A percentile compares a stretch with the other conserved stretches of the same genome.
Conservation (phyloP, 2,888 invertebrate genomes). For the Tipula confusa region DNA sequence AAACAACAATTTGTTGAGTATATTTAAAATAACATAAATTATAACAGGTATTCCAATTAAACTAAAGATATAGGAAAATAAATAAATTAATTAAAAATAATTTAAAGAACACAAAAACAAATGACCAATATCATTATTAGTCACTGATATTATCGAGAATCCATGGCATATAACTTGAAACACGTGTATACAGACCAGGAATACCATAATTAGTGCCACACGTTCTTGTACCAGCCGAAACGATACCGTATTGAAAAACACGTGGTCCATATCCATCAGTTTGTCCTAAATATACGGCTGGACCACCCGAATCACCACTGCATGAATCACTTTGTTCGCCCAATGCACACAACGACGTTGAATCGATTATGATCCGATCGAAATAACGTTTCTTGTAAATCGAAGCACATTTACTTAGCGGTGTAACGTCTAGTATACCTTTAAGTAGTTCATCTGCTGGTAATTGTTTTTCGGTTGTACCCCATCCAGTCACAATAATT, state of each 20-base stretch:
- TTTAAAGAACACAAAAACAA: not conserved
- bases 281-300: not conserved
- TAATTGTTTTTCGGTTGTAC: slow-evolving; percentile 50
- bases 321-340: not conserved
- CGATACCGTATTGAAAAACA: slow-evolving; percentile 29
- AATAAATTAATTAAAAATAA: not conserved
- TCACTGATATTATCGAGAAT: slow-evolving; percentile 29
- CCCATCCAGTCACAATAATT: slow-evolving; percentile 57
- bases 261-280: not conserved
- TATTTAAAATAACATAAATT: not conserved
- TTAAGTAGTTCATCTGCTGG: not conserved
- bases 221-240: not conserved
- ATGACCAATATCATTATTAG: no score
- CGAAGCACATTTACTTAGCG: not conserved
- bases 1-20: not conserved
- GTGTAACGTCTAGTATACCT: not conserved
- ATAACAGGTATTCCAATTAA: not conserved
- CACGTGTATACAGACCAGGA: slow-evolving; percentile 30
- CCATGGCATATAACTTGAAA: slow-evolving; percentile 29
- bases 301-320: slow-evolving; percentile 30
- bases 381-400: not conserved
- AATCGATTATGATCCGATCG: not conserved
- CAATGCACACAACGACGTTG: not conserved
- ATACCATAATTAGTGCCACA: not conserved
- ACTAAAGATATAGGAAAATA: not conserved